Conservation (phyloP, 2,888 invertebrate genomes). For the Zhengitettix transpicula region DNA sequence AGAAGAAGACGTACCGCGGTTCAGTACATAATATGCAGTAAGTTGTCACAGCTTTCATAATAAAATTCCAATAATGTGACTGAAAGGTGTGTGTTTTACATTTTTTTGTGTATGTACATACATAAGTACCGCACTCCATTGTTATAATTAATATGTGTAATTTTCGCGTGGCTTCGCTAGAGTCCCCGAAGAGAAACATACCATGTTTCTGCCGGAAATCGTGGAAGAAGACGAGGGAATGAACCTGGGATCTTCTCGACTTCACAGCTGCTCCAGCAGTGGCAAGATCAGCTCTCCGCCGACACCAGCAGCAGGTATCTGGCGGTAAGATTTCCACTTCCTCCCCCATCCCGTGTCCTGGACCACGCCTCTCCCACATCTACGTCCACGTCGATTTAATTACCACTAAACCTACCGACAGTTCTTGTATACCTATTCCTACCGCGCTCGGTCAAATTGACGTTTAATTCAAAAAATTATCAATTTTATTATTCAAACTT, state of each 20-base stretch:
- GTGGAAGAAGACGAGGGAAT: slow-evolving; percentile 30
- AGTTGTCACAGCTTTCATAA: slow-evolving; percentile 1
- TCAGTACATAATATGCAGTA: slow-evolving; percentile 38
- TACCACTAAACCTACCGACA: no score
- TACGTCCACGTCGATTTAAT: no score
- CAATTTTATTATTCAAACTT: no score
- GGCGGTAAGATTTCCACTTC: slow-evolving; percentile 18
- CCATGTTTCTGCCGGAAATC: slow-evolving; percentile 35
- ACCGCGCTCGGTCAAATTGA: no score
- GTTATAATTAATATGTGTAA: no score
- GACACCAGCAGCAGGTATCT: slow-evolving; percentile 17
- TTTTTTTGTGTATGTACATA: no score
- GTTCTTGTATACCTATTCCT: no score
- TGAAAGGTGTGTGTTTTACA: no score
- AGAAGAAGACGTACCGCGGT: slow-evolving; percentile 36
- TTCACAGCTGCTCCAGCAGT: slow-evolving; percentile 2
- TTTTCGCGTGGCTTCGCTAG: slow-evolving; percentile 17
- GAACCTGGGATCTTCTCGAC: slow-evolving; percentile 5
- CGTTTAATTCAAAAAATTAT: no score
- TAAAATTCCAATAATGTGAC: not conserved
- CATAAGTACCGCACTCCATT: no score
- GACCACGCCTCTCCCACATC: no score
- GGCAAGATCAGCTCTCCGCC: not conserved
- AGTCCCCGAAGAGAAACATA: slow-evolving; percentile 35
- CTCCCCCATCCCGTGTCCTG: not conserved